Conservation (phyloP, 1,140 invertebrate species). For the Acromyrmex charruanus region DNA sequence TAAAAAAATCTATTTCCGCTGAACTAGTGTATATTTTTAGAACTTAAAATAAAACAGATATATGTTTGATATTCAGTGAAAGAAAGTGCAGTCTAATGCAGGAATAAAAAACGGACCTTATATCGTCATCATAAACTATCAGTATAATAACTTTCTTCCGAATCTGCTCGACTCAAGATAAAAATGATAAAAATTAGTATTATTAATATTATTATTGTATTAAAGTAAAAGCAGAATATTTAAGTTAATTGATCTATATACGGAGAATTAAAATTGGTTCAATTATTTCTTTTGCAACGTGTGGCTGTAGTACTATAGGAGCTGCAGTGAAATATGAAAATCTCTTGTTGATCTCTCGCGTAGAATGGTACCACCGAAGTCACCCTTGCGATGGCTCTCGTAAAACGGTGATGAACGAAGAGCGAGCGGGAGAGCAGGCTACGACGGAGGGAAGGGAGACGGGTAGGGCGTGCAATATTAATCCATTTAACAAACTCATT, state of each 20-base stretch:
- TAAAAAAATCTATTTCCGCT: neutral
- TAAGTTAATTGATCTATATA: neutral
- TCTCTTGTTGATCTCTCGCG: neutral
- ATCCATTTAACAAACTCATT: conserved; percentile 86
- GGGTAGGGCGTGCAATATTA: conserved; percentile 79
- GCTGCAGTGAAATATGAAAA: neutral
- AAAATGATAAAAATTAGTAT: conserved; percentile 1
- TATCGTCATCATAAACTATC: neutral
- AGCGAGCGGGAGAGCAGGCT: neutral
- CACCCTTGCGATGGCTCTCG: conserved; percentile 27
- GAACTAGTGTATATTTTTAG: too few relatives aligned
- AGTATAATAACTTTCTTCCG: neutral
- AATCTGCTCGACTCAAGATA: neutral
- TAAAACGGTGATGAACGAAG: conserved; percentile 21
- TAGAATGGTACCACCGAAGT: conserved; percentile 20
- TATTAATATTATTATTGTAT: neutral
- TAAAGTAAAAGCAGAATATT: neutral
- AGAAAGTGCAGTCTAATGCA: too few relatives aligned
- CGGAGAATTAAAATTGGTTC: neutral
- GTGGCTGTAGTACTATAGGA: neutral
- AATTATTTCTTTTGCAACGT: neutral
- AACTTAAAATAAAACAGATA: too few relatives aligned
- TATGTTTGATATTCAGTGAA: too few relatives aligned
- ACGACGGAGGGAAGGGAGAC: conserved; percentile 10
- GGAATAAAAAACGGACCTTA: too few relatives aligned